These are phyloP conservation scores for Hephaestus fuliginosus DNA, from an alignment of 2,797 vertebrate species.

Conservation along the genomic window DNA sequence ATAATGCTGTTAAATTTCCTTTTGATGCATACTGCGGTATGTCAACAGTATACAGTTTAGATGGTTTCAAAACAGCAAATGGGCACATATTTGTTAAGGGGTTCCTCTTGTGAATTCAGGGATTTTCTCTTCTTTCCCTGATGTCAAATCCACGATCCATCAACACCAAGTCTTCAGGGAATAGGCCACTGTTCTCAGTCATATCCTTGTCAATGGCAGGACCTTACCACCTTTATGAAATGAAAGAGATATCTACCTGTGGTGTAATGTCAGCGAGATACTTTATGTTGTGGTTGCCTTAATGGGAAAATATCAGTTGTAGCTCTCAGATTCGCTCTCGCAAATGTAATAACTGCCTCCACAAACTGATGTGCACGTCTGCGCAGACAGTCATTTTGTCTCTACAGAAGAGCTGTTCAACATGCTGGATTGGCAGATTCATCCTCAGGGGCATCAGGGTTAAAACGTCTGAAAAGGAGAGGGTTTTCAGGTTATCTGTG, in stretches of 20 bases:
- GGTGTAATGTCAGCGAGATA: neutral
- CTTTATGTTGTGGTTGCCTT: neutral
- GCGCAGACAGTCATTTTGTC: neutral
- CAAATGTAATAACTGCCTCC: neutral
- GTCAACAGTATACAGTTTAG: too few relatives aligned
- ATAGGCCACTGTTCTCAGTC: neutral
- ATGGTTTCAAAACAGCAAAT: too few relatives aligned
- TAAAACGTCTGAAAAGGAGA: neutral
- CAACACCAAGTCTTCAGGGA: neutral
- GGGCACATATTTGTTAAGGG: too few relatives aligned
- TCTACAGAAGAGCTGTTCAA: neutral
- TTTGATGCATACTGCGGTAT: too few relatives aligned
- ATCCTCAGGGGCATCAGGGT: neutral
- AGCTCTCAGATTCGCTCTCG: neutral
- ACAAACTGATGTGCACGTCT: neutral
- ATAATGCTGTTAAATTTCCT: too few relatives aligned
- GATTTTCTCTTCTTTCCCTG: neutral
- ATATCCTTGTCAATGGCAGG: neutral
- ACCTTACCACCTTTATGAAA: neutral
- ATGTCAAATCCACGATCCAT: neutral
- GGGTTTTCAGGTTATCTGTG: neutral
- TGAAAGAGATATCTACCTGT: neutral
- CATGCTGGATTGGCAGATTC: neutral
- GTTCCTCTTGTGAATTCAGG: too few relatives aligned
- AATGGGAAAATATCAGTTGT: neutral